These are phyloP conservation scores for Todiramphus saurophagus DNA, from an alignment of 2,113 vertebrate species.

Conservation along the genomic window DNA sequence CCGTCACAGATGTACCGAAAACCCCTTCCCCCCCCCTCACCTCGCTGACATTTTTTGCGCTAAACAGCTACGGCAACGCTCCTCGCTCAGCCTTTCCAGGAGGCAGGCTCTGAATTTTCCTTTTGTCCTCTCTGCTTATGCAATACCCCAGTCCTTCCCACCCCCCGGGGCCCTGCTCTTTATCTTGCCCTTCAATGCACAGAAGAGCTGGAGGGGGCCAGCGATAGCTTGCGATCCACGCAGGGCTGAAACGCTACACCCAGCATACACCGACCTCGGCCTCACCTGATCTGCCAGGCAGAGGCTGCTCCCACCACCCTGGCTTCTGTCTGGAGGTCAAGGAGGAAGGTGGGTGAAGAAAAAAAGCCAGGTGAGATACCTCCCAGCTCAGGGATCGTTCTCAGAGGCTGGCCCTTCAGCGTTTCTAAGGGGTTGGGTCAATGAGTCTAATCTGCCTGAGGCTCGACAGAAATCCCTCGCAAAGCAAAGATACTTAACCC, in stretches of 20 bases:
- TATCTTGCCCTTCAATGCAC: background rate
- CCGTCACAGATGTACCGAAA: background rate
- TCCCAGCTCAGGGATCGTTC: background rate
- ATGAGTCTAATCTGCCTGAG: background rate
- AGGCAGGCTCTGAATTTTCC: background rate
- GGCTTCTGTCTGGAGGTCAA: background rate
- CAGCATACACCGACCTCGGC: background rate
- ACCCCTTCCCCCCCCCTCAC: background rate
- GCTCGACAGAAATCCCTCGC: no score
- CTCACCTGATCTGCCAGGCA: background rate
- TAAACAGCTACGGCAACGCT: fast-evolving
- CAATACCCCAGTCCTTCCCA: background rate
- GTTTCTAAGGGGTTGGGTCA: background rate
- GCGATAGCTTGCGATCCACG: background rate
- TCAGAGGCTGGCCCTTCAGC: background rate
- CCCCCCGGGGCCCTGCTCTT: background rate
- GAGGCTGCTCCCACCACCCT: background rate
- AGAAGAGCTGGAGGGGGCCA: background rate
- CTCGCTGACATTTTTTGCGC: background rate
- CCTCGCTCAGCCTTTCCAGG: background rate
- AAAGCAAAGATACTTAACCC: background rate
- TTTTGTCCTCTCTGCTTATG: background rate
- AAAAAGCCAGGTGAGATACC: background rate
- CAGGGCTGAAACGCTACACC: background rate
- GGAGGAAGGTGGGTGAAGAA: background rate